Percentiles rank a stretch among this genome's conserved stretches.
phyloP scores from a whole-genome alignment of 2,113 vertebrate species.

The Megalops atlanticus region DNA sequence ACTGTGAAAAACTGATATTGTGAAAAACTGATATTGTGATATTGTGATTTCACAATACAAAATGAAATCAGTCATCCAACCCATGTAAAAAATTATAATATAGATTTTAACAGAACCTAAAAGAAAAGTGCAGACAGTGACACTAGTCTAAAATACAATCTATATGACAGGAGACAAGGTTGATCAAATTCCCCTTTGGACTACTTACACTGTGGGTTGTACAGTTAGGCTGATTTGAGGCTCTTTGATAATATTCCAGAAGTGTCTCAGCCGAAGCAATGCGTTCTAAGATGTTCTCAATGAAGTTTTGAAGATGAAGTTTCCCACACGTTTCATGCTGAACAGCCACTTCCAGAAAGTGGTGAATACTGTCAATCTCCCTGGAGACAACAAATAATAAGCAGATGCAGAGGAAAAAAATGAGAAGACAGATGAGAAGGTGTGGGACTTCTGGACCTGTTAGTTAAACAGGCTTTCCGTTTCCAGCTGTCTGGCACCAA shows the following conservation, averaged over 20 bases:
- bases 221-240: constrained; percentile 51
- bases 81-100: too few species aligned
- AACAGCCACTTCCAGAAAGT: constrained; percentile 87
- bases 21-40: too few species aligned
- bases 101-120: too few species aligned
- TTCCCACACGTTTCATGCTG: constrained; percentile 90
- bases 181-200: constrained; percentile 25
- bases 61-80: too few species aligned
- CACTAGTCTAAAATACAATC: too few species aligned
- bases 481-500: not conserved
- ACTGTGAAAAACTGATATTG: not conserved
- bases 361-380: constrained; percentile 92
- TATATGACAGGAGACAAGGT: too few species aligned
- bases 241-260: constrained; percentile 84
- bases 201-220: constrained; percentile 55
- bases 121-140: too few species aligned
- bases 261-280: constrained; percentile 89
- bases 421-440: not conserved
- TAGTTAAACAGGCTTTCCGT: not conserved
- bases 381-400: constrained; percentile 60
- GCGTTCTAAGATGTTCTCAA: constrained; percentile 85
- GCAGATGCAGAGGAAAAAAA: not conserved
- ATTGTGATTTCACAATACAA: too few species aligned
- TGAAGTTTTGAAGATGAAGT: constrained; percentile 87
- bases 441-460: constrained; percentile 1